These are phyloP conservation scores for Calidris pugnax DNA, from an alignment of 2,113 vertebrate species.

Conservation along the genomic window DNA sequence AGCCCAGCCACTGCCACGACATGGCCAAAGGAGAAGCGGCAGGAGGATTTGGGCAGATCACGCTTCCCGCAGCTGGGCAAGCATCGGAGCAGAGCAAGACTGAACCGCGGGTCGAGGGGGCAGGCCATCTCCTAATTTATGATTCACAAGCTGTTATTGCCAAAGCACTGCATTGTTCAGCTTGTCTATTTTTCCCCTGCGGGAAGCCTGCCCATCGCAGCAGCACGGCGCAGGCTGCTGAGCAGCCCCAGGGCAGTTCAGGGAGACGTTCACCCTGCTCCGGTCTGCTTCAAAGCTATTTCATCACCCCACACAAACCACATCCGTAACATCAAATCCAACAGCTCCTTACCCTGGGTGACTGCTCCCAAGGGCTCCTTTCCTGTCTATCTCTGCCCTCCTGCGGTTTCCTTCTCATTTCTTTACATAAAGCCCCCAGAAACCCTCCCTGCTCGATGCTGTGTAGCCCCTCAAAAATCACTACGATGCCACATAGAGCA, in stretches of 20 bases:
- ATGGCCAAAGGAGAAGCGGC: background rate
- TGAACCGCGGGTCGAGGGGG: background rate
- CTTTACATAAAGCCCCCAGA: background rate
- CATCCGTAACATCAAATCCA: background rate
- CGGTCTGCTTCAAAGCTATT: background rate
- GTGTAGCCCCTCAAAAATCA: background rate
- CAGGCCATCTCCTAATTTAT: background rate
- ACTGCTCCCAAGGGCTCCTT: background rate
- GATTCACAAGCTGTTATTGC: background rate
- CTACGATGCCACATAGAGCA: fast-evolving
- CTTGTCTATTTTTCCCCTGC: fast-evolving
- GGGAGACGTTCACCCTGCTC: background rate
- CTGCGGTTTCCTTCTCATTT: background rate
- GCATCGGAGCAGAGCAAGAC: background rate
- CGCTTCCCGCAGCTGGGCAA: fast-evolving
- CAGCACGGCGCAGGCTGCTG: background rate
- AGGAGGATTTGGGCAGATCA: background rate
- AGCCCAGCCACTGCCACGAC: background rate
- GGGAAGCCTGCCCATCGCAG: background rate
- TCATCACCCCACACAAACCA: background rate
- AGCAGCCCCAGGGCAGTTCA: background rate
- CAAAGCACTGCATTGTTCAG: background rate
- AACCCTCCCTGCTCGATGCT: background rate
- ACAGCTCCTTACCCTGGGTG: background rate
- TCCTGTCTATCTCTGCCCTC: background rate